Base-by-base conservation (phyloP, 2,888 invertebrate genomes). In the Aporophyla lueneburgensis region DNA sequence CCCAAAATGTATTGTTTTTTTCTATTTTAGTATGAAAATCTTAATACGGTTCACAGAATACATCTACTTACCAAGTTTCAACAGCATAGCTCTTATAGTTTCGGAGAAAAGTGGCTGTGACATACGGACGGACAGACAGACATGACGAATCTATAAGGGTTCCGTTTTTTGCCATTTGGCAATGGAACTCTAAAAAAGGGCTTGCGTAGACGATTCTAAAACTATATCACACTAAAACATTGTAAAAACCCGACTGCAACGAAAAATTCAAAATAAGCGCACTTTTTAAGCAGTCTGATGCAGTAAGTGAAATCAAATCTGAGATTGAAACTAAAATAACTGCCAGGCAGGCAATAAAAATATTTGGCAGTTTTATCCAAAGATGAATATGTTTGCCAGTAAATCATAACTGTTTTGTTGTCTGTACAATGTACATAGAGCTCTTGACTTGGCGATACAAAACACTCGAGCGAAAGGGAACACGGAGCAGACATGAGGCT, bases 371-470 rank as follows among this genome's bases (percentile, higher is more conserved):
- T 53, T n/a, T 68, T 19, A 5, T 19, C 27, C 16, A n/a, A 40
- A 49, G 2, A 27, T 19, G 4, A 58, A 74, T 46, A 74, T 33
- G 16, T n/a, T n/a, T 27, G 27, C 10, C 24, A 19, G 10, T 58
- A 12, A 14, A 65, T 19, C 27, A 5, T 21, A 53, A 58, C 21
- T 61, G 27, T 76, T 76, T 40, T 27, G 40, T 49, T 43, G 54
- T 12, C 16, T 51, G 71, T 70, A 73, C 66, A 56, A 27, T 24
- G 76, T 54, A 70, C 58, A 61, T 46, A 53, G 33, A 27, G 72
- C 10, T 51, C 61, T 81, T 67, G 81, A 73, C 66, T 83, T 54
- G 69, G 43, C 7, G 56, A 43, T 78, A 83, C 78, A 73, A 71
- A 82, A 81, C 69, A 69, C 83, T 77, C 12, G 40, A 66, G 59